Percentiles rank a stretch among this genome's conserved stretches.
Evolutionary conservation across 2,797 vertebrate genomes (phyloP).

Genomic region (Muraenolepis orangiensis): DNA sequence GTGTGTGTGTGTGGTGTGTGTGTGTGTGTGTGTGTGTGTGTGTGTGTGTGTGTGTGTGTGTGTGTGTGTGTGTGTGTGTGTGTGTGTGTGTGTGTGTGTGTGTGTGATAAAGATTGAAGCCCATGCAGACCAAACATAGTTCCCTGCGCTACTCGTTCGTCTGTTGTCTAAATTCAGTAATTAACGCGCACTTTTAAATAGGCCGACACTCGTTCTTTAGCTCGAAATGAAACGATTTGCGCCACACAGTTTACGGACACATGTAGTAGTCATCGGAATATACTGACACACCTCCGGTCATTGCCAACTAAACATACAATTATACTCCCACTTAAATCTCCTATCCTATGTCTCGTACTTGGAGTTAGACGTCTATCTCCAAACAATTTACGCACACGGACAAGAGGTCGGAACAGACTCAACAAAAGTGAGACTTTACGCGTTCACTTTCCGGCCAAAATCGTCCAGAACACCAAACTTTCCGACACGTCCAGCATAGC

Average conservation of each 20-base stretch:
- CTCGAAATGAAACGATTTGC: not conserved
- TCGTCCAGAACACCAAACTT: conserved; percentile 55
- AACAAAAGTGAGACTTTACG: conserved; percentile 3
- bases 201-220: not conserved
- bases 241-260: not conserved
- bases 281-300: not conserved
- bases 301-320: not conserved
- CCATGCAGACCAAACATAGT: not conserved
- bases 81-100: no score
- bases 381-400: not conserved
- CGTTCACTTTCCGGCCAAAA: conserved; percentile 46
- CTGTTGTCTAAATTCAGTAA: not conserved
- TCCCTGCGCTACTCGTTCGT: not conserved
- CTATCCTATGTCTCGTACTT: not conserved
- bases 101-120: not conserved
- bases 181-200: not conserved
- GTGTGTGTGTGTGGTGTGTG: not conserved
- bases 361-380: not conserved
- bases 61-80: no score
- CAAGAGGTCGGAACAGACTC: not conserved
- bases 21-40: not conserved
- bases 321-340: not conserved
- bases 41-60: no score
- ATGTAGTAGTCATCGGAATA: not conserved
- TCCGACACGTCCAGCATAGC: conserved; percentile 37